Evolutionary conservation across 2,113 vertebrate genomes (phyloP).

Genomic region (Picathartes gymnocephalus): DNA sequence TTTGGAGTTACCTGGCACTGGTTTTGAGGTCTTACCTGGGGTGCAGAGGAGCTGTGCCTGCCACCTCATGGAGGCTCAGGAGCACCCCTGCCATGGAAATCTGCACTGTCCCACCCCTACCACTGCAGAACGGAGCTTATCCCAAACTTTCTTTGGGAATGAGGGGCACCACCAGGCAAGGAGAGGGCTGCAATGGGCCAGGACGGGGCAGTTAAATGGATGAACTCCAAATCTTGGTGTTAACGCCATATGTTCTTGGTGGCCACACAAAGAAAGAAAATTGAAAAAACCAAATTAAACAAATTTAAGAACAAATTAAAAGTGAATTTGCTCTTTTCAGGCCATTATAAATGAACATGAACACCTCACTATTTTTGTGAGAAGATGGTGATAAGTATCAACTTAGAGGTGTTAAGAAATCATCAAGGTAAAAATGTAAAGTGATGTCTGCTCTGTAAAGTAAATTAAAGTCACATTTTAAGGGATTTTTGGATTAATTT

Average conservation of each 20-base stretch:
- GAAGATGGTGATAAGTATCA: neutral
- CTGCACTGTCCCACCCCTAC: fast-evolving
- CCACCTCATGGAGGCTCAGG: neutral
- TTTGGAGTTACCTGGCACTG: conserved; percentile 63
- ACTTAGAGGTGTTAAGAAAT: neutral
- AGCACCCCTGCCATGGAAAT: neutral
- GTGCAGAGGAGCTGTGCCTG: neutral
- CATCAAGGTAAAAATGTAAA: neutral
- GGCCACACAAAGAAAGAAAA: neutral
- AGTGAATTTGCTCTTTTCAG: neutral
- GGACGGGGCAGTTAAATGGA: neutral
- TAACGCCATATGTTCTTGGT: neutral
- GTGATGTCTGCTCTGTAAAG: neutral
- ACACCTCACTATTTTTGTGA: neutral
- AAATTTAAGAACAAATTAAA: neutral
- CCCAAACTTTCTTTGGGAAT: neutral
- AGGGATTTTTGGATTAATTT: neutral
- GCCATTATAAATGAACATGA: neutral
- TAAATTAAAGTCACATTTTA: neutral
- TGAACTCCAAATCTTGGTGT: neutral
- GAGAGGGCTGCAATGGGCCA: neutral
- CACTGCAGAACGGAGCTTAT: neutral
- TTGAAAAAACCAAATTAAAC: too few species aligned
- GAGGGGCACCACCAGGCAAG: neutral
- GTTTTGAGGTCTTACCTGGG: conserved; percentile 12